Base-by-base conservation (phyloP, 2,113 vertebrate species). In the Xiphias gladius region DNA sequence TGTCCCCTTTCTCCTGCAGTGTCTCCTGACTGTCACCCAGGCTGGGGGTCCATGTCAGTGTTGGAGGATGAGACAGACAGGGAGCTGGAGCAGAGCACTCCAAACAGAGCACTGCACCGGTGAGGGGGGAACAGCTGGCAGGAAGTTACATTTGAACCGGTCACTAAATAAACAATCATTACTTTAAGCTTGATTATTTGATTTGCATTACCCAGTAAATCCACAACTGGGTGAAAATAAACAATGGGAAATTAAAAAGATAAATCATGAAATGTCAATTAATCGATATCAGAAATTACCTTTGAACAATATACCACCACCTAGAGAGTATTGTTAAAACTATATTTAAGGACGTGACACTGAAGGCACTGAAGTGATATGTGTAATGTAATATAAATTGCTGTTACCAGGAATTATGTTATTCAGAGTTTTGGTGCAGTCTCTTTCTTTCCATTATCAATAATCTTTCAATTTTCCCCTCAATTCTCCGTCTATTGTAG, bases 381-480 rank as follows among this genome's bases (percentile, higher is more conserved):
- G 0, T 0, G 0, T 35, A 4, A 6, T 35, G 6, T 35, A 35
- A 35, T 35, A 35, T 35, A n/a, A n/a, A n/a, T 20, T 0, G 0
- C 1, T 41, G 35, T 46, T 0, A 7, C 0, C 1, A 69, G 26
- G 8, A 30, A 0, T 0, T 2, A 86, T 30, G 43, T 80, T 69
- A 14, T 85, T 57, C 57, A 91, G 61, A 4, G 70, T 90, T 50
- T 86, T 89, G 22, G 89, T 87, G 73, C 89, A 91, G 19, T 87
- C 12, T 67, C 76, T 85, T 4, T n/a, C n/a, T n/a, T n/a, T n/a
- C n/a, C n/a, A n/a, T n/a, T n/a, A n/a, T n/a, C n/a, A n/a, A n/a
- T n/a, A n/a, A n/a, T 30, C 1, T 7, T 0, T 37, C 4, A 84
- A 3, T 11, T 43, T 2, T 65, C 80, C 86, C 2, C 0, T 57